Evolutionary conservation across 2,113 vertebrate species (phyloP).

Genomic region (Alexandromys fortis): DNA sequence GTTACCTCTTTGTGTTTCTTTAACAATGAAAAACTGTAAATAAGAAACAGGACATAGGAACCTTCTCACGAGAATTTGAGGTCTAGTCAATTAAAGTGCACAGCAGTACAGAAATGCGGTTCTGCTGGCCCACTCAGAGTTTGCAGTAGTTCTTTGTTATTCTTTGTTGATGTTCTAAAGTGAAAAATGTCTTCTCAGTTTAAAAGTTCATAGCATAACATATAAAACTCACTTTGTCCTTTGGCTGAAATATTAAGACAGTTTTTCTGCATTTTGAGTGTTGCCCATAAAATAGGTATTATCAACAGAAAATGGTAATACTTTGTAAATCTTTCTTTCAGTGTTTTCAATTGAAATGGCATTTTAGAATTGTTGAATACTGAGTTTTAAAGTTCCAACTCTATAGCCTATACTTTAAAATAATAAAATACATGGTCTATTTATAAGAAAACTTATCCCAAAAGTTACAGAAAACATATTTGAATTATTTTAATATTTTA

Average conservation of each 20-base stretch:
- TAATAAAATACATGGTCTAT: background rate
- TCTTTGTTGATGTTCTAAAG: background rate
- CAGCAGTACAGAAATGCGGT: background rate
- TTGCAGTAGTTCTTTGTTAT: constrained; percentile 17
- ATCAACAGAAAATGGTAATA: constrained; percentile 15
- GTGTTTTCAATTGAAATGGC: constrained; percentile 16
- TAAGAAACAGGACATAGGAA: background rate
- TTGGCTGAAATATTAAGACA: constrained; percentile 46
- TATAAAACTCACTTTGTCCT: background rate
- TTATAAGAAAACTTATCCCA: background rate
- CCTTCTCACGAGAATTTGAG: constrained; percentile 25
- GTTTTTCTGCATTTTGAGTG: constrained; percentile 25
- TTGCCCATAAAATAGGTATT: background rate
- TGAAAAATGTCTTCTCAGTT: constrained; percentile 28
- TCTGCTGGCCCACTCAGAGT: background rate
- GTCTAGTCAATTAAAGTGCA: background rate
- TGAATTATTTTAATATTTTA: constrained; percentile 15
- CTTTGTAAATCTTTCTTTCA: background rate
- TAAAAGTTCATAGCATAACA: constrained; percentile 32
- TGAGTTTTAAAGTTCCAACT: background rate
- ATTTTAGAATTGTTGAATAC: background rate
- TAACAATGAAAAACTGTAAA: background rate
- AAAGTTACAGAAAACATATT: constrained; percentile 6
- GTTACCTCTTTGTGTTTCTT: background rate
- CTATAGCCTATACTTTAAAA: constrained; percentile 18